Percentiles rank a stretch among this genome's conserved stretches.
These are phyloP conservation scores for Astreopora myriophthalma DNA, from an alignment of 64 coral and sea anemone species.

Conservation along the genomic window DNA sequence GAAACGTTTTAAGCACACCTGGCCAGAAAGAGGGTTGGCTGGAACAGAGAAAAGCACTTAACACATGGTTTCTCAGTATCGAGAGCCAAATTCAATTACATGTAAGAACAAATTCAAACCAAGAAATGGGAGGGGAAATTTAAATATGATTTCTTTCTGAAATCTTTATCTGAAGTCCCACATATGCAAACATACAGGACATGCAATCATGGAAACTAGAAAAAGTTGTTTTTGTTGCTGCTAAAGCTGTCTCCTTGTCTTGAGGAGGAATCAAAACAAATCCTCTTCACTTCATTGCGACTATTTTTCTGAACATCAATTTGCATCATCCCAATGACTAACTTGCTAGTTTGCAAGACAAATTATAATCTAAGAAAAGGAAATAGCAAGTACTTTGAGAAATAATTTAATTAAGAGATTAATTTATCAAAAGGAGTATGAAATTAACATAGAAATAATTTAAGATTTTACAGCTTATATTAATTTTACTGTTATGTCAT, in stretches of 20 bases:
- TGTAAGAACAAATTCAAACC: too few species aligned
- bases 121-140: too few species aligned
- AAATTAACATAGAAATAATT: neutral
- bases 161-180: too few species aligned
- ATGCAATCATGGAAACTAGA: too few species aligned
- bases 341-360: neutral
- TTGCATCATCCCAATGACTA: neutral
- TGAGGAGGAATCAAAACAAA: too few species aligned
- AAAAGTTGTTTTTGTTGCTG: neutral
- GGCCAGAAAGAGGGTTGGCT: too few species aligned
- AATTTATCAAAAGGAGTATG: neutral
- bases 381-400: neutral
- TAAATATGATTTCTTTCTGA: too few species aligned
- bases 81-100: too few species aligned
- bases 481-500: constrained; percentile 33
- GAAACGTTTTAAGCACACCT: too few species aligned
- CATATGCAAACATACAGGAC: too few species aligned
- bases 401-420: neutral
- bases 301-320: neutral
- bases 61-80: too few species aligned
- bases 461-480: neutral
- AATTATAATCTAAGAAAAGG: neutral
- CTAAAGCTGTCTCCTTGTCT: neutral
- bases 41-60: too few species aligned
- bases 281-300: neutral